Conservation (phyloP, 2,797 vertebrate genomes). For the Melanotaenia pygmaea region DNA sequence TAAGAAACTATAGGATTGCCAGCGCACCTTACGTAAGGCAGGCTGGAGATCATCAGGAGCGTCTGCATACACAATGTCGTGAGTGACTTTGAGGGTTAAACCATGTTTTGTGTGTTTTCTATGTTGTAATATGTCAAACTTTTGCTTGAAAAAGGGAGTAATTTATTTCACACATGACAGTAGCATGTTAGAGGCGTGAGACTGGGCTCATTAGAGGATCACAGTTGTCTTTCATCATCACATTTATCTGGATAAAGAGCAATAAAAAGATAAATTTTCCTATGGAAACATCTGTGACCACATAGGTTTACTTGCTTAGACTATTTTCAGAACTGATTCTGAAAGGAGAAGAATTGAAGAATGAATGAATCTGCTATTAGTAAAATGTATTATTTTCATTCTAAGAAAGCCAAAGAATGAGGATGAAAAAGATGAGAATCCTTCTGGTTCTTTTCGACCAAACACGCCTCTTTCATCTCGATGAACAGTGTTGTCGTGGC, state of each 20-base stretch:
- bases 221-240: neutral
- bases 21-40: no score
- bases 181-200: no score
- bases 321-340: neutral
- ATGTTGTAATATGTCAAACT: no score
- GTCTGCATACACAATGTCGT: no score
- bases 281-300: neutral
- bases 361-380: neutral
- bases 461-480: conserved; percentile 12
- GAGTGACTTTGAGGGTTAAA: no score
- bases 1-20: no score
- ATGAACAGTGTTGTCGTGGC: conserved; percentile 55
- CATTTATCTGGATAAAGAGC: neutral
- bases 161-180: no score
- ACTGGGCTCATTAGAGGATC: no score
- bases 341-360: neutral
- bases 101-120: no score
- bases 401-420: neutral
- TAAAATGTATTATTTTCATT: neutral
- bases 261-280: no score
- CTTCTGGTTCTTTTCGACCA: conserved; percentile 8
- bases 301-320: neutral
- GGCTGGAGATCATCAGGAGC: no score
- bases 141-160: no score
- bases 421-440: neutral